Evolutionary conservation across 1,140 invertebrate species (phyloP), one percentile per base, ranked within the genome.

Genomic region (Cardiocondyla obscurior): DNA sequence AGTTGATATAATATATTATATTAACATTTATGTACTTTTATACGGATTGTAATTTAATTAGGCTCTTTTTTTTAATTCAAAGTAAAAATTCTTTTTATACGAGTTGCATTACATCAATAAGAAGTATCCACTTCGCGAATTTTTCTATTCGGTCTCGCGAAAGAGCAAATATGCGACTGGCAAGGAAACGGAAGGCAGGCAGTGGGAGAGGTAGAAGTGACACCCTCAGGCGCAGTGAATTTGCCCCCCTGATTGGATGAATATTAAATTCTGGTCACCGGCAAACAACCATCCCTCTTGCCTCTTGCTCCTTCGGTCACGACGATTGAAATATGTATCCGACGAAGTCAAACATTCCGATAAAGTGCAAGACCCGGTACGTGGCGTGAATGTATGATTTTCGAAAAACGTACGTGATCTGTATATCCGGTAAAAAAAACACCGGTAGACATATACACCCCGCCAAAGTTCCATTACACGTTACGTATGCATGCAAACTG

Each of bases 251-350:
- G 91, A 91, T 92, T 92, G 91, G 87, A 90, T 91, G 92, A 92
- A 92, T 92, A 92, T 92, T 92, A 91, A 92, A 92, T 92, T 92
- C 83, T 92, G 90, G 91, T 92, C 92, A 92, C 91, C 82, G 53
- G 90, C 90, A 92, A 92, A 91, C 92, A 92, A 91, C 87, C 82
- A 58, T 62, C 76, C 62, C 79, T 65, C 69, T 58, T 60, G 44
- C 65, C 65, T 62, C 76, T 81, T 65, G 64, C 86, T 86, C 76
- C 85, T 86, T 86, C 82, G 85, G 83, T 70, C 85, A 90, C 88
- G 89, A 89, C 89, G 90, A 92, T 92, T 92, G 91, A 92, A 92
- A 92, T 91, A 92, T 92, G 91, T 91, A 92, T 92, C 90, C 90
- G 86, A 79, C 84, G 58, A 92, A 92, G 90, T 92, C 85, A 92